A percentile compares a stretch with the other conserved stretches of the same genome.
These are phyloP conservation scores for Hirtodrosophila histrioides DNA, from an alignment of 2,888 invertebrate genomes.

Conservation along the genomic window DNA sequence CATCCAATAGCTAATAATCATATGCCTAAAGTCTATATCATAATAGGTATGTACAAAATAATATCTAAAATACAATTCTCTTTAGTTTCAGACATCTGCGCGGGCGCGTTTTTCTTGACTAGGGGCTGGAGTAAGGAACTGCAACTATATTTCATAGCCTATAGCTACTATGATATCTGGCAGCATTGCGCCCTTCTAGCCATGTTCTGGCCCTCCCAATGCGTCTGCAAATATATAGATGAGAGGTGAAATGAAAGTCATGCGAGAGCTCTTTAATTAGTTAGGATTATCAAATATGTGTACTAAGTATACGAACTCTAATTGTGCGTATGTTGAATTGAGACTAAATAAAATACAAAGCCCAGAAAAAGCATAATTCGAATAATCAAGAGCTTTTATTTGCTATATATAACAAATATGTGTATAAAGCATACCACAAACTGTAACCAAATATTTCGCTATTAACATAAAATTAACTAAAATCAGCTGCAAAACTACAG, in stretches of 20 bases:
- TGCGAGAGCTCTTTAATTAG: constrained; percentile 35
- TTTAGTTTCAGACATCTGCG: constrained; percentile 53
- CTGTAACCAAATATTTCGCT: constrained; percentile 15
- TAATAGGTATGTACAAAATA: constrained; percentile 57
- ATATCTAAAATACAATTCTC: constrained; percentile 70
- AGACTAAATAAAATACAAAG: constrained; percentile 11
- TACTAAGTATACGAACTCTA: constrained; percentile 12
- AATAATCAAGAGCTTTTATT: constrained; percentile 29
- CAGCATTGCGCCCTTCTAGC: constrained; percentile 80
- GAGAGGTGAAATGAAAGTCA: constrained; percentile 65
- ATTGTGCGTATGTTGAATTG: constrained; percentile 21
- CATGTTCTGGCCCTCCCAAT: constrained; percentile 70
- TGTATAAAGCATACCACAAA: constrained; percentile 20
- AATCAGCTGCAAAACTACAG: constrained; percentile 51
- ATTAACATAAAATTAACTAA: constrained; percentile 17
- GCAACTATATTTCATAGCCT: constrained; percentile 50
- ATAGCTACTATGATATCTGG: constrained; percentile 76
- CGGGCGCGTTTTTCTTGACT: constrained; percentile 58
- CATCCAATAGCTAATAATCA: constrained; percentile 39
- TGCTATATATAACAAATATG: constrained; percentile 2
- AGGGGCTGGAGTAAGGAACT: constrained; percentile 60
- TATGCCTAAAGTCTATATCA: constrained; percentile 49
- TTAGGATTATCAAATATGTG: constrained; percentile 22
- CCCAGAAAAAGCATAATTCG: constrained; percentile 6
- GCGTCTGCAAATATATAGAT: constrained; percentile 79